Evolutionary conservation across 2,797 vertebrate species (phyloP), one percentile per base, ranked within the genome.

Genomic region (Tadarida brasiliensis): DNA sequence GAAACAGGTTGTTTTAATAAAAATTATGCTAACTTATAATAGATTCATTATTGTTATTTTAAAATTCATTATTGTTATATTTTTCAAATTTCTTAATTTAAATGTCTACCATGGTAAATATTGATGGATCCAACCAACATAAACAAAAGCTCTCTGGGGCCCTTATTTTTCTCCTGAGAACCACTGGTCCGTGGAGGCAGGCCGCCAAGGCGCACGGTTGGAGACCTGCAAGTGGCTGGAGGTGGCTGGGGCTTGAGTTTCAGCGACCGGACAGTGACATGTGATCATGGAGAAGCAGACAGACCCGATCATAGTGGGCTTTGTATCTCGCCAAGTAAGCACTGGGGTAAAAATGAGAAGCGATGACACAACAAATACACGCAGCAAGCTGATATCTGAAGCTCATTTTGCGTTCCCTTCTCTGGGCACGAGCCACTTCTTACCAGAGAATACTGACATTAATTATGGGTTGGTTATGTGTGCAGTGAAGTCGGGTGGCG

Each of bases 21-120:
- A 86, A 68, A 54, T 28, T 26, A 30, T 44, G 39, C 68, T 67
- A 70, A 35, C 26, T 87, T 96, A 65, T 24, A 81, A 67, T 61
- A 86, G 24, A 78, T 35, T 85, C 28, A 59, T 54, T 59, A 30
- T 20, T 71, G 15, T 57, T 70, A 54, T 16, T 44, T 44, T 44
- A 44, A 44, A 44, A 78, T 35, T 85, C 24, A 54, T 54, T 59
- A 30, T 20, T 71, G 19, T 57, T 70, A 54, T 16, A 59, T 82
- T 73, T 94, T 56, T 19, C 30, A 94, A 87, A 26, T 76, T 56
- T 68, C 35, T 94, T 28, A 26, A 47, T 88, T 92, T 94, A 77
- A 47, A n/a, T 73, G 81, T 93, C 56, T 82, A 51, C 26, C 44
- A 77, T 61, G 65, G 44, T 57, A 73, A 87, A 81, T 68, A 61